These are phyloP conservation scores for Gorsachius magnificus DNA, from an alignment of 2,797 vertebrate species.

Conservation along the genomic window DNA sequence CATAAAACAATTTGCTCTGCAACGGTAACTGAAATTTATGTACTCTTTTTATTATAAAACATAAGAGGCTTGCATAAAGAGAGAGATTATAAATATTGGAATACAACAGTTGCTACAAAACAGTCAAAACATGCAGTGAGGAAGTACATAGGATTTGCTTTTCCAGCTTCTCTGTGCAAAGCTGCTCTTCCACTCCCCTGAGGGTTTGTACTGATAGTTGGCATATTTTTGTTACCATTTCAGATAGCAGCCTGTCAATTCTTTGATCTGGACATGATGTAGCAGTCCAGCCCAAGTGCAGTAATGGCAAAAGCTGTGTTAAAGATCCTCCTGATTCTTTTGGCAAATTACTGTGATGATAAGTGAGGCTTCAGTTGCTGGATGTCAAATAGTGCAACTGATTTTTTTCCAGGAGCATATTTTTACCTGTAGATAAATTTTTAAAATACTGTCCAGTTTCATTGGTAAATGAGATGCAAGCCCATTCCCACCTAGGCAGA, in stretches of 20 bases:
- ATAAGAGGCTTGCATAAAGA: constrained; percentile 62
- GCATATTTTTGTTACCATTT: constrained; percentile 2
- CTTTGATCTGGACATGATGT: background rate
- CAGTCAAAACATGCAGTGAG: constrained; percentile 18
- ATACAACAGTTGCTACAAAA: constrained; percentile 55
- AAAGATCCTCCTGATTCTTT: background rate
- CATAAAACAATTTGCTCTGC: constrained; percentile 60
- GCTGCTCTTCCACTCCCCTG: background rate
- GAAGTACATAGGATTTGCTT: constrained; percentile 6
- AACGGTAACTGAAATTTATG: constrained; percentile 63
- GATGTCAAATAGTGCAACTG: background rate
- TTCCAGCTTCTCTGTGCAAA: background rate
- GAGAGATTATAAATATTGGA: constrained; percentile 63
- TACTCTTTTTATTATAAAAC: constrained; percentile 68
- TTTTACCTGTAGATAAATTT: background rate
- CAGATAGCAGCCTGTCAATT: background rate
- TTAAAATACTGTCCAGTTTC: background rate
- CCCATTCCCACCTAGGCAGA: background rate
- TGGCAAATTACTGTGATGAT: background rate
- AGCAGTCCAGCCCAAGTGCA: background rate
- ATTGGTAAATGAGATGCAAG: background rate
- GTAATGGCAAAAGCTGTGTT: background rate
- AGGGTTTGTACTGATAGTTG: background rate
- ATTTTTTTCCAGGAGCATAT: background rate
- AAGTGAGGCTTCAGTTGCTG: background rate